Percentiles rank a stretch among this genome's conserved stretches.
phyloP scores from a whole-genome alignment of 2,113 vertebrate species.

The Ptychochromis oligacanthus region DNA sequence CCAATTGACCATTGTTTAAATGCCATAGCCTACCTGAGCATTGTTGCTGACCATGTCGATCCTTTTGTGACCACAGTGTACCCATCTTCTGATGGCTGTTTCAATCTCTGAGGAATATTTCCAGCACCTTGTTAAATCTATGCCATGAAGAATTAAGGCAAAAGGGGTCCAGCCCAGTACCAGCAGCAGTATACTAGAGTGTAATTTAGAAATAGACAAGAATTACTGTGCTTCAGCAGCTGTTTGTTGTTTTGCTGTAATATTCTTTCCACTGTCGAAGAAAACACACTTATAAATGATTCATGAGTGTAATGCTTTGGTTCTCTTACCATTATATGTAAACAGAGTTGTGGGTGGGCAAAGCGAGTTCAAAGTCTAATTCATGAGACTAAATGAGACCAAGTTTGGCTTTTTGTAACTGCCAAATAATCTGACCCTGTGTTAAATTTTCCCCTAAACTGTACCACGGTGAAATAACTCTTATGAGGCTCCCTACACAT shows the following conservation, averaged over 20 bases:
- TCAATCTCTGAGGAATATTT: not conserved
- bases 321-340: not conserved
- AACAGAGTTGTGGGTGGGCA: not conserved
- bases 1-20: not conserved
- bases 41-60: not conserved
- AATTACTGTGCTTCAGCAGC: not conserved
- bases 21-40: not conserved
- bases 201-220: not conserved
- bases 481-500: not conserved
- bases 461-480: not conserved
- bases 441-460: not conserved
- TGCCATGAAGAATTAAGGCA: not conserved
- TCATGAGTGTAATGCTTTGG: not conserved
- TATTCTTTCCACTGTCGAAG: too few relatives aligned
- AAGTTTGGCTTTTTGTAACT: constrained; percentile 1
- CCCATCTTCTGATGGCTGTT: not conserved
- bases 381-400: not conserved
- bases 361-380: not conserved
- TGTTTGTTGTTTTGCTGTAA: not conserved
- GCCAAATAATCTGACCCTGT: not conserved
- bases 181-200: not conserved
- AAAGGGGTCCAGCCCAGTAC: not conserved
- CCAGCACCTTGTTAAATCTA: not conserved
- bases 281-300: not conserved
- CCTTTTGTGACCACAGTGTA: not conserved